Evolutionary conservation across 2,797 vertebrate genomes (phyloP), one percentile per base, ranked within the genome.

Genomic region (Enteromius trimaculatus): DNA sequence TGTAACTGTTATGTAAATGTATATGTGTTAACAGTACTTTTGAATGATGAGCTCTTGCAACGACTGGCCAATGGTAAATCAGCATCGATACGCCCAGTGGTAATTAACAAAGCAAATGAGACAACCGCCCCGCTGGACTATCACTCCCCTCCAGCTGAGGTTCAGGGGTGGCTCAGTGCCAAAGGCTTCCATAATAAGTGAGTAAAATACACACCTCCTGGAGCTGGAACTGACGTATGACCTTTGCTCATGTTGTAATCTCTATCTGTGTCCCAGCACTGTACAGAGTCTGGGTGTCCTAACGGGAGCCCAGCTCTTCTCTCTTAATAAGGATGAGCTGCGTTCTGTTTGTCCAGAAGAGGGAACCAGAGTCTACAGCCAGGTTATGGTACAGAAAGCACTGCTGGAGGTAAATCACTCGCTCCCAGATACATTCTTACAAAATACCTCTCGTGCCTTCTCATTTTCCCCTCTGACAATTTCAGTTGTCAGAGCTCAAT

Each of bases 41-140:
- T 94, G 1, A 97, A 97, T 17, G 94, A 96, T 66, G 96, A 97
- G 89, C 94, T 97, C 60, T 87, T 94, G 31, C 90, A 93, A 82
- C 92, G 94, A 62, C 74, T 97, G 66, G 93, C 95, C n/a, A 92
- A 91, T 0, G 88, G 87, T 3, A 93, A 87, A 86, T 86, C 83
- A 80, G 80, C 34, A 26, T 90, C 89, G 0, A 14, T 10, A 16
- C 92, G 90, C 13, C 70, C 85, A 9, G 83, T 81, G n/a, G 84
- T 89, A 76, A 91, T 91, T 68, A 92, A 93, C 1, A 92, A 83
- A 44, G 49, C 90, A 19, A 79, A 49, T 2, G 92, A 90, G 68
- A 93, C 89, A 51, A 85, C 85, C 0, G 62, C 82, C 3, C 91
- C 90, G 2, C 88, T 91, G 83, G 91, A 92, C 90, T 94, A 90